Evolutionary conservation across 2,113 vertebrate species (phyloP).

Genomic region (Tetrax tetrax): DNA sequence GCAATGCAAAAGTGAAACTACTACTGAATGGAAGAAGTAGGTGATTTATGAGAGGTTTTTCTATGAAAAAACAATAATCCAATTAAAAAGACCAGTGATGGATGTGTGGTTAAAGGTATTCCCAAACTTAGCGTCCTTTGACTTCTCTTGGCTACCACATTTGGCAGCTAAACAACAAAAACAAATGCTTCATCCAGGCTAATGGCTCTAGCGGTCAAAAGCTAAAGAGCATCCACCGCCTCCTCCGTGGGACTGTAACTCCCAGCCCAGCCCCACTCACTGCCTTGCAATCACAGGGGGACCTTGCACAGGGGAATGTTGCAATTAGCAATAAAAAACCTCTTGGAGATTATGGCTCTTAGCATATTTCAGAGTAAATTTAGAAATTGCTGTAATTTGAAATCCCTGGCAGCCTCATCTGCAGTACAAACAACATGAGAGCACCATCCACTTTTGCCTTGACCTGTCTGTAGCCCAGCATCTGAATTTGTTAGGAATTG

Average conservation of each 20-base stretch:
- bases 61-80: not conserved
- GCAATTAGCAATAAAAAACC: not conserved
- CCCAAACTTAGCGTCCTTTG: not conserved
- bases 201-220: not conserved
- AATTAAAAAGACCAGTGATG: not conserved
- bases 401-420: not conserved
- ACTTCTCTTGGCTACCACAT: not conserved
- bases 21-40: not conserved
- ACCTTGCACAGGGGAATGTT: not conserved
- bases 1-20: not conserved
- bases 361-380: not conserved
- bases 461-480: not conserved
- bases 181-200: not conserved
- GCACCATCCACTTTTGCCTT: not conserved
- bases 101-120: constrained; percentile 37
- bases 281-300: not conserved
- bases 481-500: not conserved
- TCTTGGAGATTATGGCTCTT: not conserved
- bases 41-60: constrained; percentile 16
- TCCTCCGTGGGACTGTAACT: not conserved
- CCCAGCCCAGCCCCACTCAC: not conserved
- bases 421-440: not conserved
- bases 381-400: not conserved
- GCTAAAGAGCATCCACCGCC: not conserved
- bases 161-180: constrained; percentile 34